Percentiles rank a stretch among this genome's conserved stretches.
phyloP scores from a whole-genome alignment of 2,113 vertebrate genomes.

The Bubo scandiacus region DNA sequence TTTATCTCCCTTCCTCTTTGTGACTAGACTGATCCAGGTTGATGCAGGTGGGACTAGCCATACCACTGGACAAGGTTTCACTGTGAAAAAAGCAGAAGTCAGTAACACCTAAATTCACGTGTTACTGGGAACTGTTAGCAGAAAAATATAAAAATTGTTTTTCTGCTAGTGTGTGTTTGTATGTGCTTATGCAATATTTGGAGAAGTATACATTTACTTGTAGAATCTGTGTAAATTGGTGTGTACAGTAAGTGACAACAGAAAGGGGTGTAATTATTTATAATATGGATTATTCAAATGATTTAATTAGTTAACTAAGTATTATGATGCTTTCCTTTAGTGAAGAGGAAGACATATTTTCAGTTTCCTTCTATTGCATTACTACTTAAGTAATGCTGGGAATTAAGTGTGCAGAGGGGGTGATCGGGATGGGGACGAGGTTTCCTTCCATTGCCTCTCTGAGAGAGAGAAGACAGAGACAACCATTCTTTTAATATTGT shows the following conservation, averaged over 20 bases:
- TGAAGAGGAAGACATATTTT: neutral
- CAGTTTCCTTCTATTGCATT: neutral
- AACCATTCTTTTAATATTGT: neutral
- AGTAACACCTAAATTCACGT: neutral
- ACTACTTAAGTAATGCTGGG: neutral
- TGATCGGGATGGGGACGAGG: fast-evolving
- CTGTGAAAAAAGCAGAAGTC: neutral
- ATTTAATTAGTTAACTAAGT: neutral
- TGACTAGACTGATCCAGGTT: neutral
- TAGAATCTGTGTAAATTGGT: neutral
- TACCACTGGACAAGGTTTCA: neutral
- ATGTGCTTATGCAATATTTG: neutral
- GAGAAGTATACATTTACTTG: neutral
- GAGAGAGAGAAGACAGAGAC: neutral
- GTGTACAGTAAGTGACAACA: neutral
- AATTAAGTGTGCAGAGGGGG: neutral
- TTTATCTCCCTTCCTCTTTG: neutral
- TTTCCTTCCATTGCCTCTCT: neutral
- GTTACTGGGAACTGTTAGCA: fast-evolving
- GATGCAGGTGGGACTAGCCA: neutral
- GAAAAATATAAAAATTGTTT: neutral
- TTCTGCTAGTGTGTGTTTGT: neutral
- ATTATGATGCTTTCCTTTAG: neutral
- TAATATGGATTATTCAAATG: neutral
- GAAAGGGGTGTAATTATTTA: neutral